Base-by-base conservation (phyloP, 2,888 invertebrate genomes). In the Lasioglossum zephyrum region DNA sequence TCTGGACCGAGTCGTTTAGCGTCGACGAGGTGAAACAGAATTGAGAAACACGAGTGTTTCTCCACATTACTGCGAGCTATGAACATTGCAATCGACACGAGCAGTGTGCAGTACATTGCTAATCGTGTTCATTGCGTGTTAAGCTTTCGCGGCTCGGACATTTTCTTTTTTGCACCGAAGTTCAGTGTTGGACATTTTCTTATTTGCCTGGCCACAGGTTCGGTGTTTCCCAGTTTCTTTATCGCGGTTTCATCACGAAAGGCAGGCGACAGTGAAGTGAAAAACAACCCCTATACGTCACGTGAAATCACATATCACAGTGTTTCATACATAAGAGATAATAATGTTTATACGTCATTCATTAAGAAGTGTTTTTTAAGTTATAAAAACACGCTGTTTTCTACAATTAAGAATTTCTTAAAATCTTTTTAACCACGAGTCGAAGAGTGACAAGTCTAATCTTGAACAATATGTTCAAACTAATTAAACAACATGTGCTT, bases 161-260 rank as follows among this genome's bases (percentile, higher is more conserved):
- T 22, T 57, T 41, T 41, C 41, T 41, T 9, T 11, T 41, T 41
- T 41, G 41, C 41, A 41, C 11, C 41, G 41, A 41, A 41, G 41
- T 41, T 41, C 41, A 11, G 11, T 41, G 41, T 41, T 47, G n/a
- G 6, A 26, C 60, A 26, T n/a, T 60, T 53, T 53, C 53, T 53
- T 53, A 53, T 22, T 53, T 53, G 18, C 22, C 18, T 49, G 18
- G 6, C 6, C 53, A 22, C 8, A 8, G 0, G 53, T 22, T 53
- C 22, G 8, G 22, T 53, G 53, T 60, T 60, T 36, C 4, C 44
- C 3, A 41, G 47, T 13, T 44, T 44, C 31, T 5, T 6, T 63
- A 75, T 79, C 84, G 66, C 57, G 47, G 31, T 8, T 53, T 87
- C 85, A 88, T 90, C 82, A 79, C 76, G 57, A 11, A 49, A 49